Base-by-base conservation (phyloP, 2,888 invertebrate genomes). In the Cryptocephalus primarius region DNA sequence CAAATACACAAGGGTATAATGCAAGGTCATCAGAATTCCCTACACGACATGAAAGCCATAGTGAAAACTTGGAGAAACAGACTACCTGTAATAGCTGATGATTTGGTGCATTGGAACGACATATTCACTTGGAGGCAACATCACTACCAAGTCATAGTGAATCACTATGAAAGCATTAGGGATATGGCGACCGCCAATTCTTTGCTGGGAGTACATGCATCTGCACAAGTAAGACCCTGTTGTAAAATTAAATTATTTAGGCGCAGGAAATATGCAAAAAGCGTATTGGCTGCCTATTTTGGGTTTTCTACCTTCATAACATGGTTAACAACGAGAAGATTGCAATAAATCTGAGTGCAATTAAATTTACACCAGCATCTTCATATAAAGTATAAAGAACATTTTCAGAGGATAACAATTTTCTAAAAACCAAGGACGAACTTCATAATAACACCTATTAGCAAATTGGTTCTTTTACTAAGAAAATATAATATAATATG, bases 51-150 rank as follows among this genome's bases (percentile, higher is more conserved):
- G 90, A 97, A 96, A 68, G 93, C 95, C 4, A 94, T 95, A 52
- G 93, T 97, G 36, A 99, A 99, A 71, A 97, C 96, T 0, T 99
- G 99, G 99, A 81, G 94, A 57, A 96, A 97, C 72, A 83, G 96
- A 1, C 73, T 96, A 60, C 96, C 96, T 0, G 92, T 95, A 32
- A 90, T 96, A 51, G 90, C 92, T 1, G 97, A 97, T 70, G 92
- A 95, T 69, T 75, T 97, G 45, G 90, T 91, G 10, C 96, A 97
- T 72, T 97, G 97, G 96, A 91, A 91, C 62, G 95, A 97, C 62
- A 91, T 97, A 47, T 95, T 96, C 70, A 90, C 91, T 1, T 97
- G 96, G 97, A 75, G 96, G 1, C 95, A 96, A 62, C 94, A 94
- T 69, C 95, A 96, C 70, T 97, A 95, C 68, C 90, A 93, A 69